Percentiles rank a stretch among this genome's conserved stretches.
phyloP scores from a whole-genome alignment of 2,888 invertebrate species.

The Dicranocentrus wangi region DNA sequence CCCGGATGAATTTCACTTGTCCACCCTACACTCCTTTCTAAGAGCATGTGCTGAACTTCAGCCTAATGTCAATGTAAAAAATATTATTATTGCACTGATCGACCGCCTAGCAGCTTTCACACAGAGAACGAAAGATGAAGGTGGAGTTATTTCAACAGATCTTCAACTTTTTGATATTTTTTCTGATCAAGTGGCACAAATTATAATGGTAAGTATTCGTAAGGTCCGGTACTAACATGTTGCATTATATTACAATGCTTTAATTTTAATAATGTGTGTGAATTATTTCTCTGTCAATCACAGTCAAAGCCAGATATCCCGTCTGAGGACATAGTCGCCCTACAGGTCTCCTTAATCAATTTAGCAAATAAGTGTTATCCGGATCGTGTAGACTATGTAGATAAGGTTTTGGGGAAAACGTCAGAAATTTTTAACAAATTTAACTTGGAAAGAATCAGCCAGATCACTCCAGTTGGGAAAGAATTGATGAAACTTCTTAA shows the following conservation, averaged over 20 bases:
- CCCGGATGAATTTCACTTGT: constrained; percentile 98
- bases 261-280: too few species aligned
- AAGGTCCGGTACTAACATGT: too few species aligned
- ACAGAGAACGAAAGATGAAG: constrained; percentile 81
- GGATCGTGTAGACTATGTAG: constrained; percentile 93
- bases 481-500: constrained; percentile 94
- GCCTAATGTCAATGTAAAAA: constrained; percentile 96
- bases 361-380: constrained; percentile 97
- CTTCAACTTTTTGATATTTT: constrained; percentile 98
- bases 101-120: constrained; percentile 91
- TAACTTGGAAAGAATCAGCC: constrained; percentile 86
- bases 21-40: constrained; percentile 94
- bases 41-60: constrained; percentile 98
- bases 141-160: constrained; percentile 84
- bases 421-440: constrained; percentile 92
- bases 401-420: constrained; percentile 93
- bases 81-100: constrained; percentile 96
- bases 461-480: constrained; percentile 88
- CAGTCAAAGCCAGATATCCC: constrained; percentile 95
- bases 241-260: too few species aligned
- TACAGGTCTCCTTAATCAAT: constrained; percentile 95
- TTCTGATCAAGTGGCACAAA: constrained; percentile 95
- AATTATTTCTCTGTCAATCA: too few species aligned
- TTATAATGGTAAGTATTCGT: constrained; percentile 85
- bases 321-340: constrained; percentile 93